A percentile compares a stretch with the other conserved stretches of the same genome.
Conservation (phyloP, 2,888 invertebrate species). For the Eulithis prunata region DNA sequence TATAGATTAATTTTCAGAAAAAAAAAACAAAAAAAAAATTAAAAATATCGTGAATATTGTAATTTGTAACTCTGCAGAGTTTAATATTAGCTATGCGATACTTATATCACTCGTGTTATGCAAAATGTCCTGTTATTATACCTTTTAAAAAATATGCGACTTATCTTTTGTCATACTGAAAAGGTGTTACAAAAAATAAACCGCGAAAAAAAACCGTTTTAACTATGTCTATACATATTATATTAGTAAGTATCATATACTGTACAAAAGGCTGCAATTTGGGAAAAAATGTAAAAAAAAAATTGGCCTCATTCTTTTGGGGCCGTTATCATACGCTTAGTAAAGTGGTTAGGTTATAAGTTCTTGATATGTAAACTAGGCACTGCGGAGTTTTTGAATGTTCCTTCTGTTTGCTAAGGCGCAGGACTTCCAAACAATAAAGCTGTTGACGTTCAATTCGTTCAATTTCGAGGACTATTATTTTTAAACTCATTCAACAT, state of each 20-base stretch:
- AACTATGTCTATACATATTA: slow-evolving; percentile 81
- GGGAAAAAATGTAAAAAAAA: slow-evolving; percentile 78
- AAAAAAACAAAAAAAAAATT: slow-evolving; percentile 65
- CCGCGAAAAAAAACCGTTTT: slow-evolving; percentile 70
- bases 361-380: slow-evolving; percentile 70
- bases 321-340: slow-evolving; percentile 82
- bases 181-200: slow-evolving; percentile 50
- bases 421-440: background rate
- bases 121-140: slow-evolving; percentile 67
- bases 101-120: slow-evolving; percentile 66
- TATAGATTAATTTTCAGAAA: slow-evolving; percentile 46
- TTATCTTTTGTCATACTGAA: slow-evolving; percentile 54
- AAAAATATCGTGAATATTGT: slow-evolving; percentile 64
- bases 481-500: too few species aligned
- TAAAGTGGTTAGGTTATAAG: slow-evolving; percentile 80
- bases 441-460: background rate
- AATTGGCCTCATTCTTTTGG: slow-evolving; percentile 71
- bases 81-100: slow-evolving; percentile 67
- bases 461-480: too few species aligned
- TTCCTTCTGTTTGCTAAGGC: slow-evolving; percentile 24
- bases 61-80: slow-evolving; percentile 65
- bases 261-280: slow-evolving; percentile 81
- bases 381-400: slow-evolving; percentile 53
- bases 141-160: slow-evolving; percentile 63
- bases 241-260: slow-evolving; percentile 81